Base-by-base conservation (phyloP, 2,113 vertebrate species). In the Antechinus stuartii region DNA sequence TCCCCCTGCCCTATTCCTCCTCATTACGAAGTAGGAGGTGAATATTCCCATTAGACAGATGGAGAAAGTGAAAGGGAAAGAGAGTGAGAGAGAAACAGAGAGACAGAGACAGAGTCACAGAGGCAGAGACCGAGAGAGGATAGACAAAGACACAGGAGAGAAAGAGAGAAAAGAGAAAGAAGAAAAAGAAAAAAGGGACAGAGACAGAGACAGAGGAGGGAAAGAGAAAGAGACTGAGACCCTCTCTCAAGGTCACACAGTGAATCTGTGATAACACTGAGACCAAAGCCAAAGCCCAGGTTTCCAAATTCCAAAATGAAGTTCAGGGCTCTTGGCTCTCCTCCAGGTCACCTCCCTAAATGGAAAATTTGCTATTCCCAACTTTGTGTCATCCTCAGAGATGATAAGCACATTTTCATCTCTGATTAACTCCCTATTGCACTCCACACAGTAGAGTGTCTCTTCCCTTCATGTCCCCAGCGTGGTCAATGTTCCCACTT, bases 311-410 rank as follows among this genome's bases (percentile, higher is more conserved):
- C 57, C 57, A 61, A 27, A 54, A 25, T 56, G 4, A 56, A 35
- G n/a, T 16, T n/a, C n/a, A 42, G 35, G 5, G 68, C 24, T 46
- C 68, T 0, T 10, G 19, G 95, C 96, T 95, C 94, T 89, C 96
- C 30, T 96, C 96, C 94, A 50, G n/a, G 42, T 24, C 90, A 84
- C 91, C 56, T 68, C 50, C 42, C n/a, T 42, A 84, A 42, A 84
- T 84, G 68, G 61, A 19, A 76, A 76, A n/a, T n/a, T 16, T 16
- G 61, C 30, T n/a, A 2, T 23, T 42, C n/a, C 68, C 68, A 84
- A 84, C 68, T 84, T 8, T 84, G 68, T 22, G n/a, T 16, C 7
- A 2, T 84, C n/a, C 68, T 84, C 68, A 42, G 68, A 84, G 22
- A 42, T 84, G 68, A 84, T 84, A 84, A 84, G 35, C 68, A 84